These are phyloP conservation scores for Heliconius congener DNA, from an alignment of 1,140 invertebrate genomes.

Conservation along the genomic window DNA sequence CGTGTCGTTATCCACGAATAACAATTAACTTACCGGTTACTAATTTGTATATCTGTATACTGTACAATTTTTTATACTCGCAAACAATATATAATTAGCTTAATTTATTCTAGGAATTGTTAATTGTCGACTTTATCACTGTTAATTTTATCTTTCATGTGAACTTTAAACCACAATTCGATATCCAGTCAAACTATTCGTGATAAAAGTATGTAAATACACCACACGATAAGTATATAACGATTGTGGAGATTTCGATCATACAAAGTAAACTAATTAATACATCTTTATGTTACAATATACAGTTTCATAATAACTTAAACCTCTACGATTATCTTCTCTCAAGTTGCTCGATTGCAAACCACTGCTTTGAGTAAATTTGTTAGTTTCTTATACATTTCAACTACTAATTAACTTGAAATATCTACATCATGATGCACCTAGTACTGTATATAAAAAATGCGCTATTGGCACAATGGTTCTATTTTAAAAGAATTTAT, in stretches of 20 bases:
- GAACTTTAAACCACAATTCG: neutral
- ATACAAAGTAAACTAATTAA: neutral
- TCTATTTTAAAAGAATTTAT: too few relatives aligned
- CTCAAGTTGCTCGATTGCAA: too few relatives aligned
- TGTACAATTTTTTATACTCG: neutral
- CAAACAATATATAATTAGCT: neutral
- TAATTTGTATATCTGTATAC: neutral
- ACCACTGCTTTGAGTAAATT: too few relatives aligned
- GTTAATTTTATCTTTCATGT: neutral
- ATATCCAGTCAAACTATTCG: neutral
- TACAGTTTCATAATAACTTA: too few relatives aligned
- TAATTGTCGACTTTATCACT: neutral
- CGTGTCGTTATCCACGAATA: neutral
- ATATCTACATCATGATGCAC: too few relatives aligned
- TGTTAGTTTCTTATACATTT: too few relatives aligned
- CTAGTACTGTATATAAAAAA: too few relatives aligned
- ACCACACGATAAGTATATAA: neutral
- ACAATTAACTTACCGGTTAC: neutral
- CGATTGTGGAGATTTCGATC: neutral
- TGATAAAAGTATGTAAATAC: neutral
- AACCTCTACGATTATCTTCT: too few relatives aligned
- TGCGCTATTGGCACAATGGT: too few relatives aligned
- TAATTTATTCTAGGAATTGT: neutral
- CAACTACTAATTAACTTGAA: too few relatives aligned
- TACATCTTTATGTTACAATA: neutral